Evolutionary conservation across 1,140 invertebrate genomes (phyloP).

Genomic region (Brachionus paranguensis): DNA sequence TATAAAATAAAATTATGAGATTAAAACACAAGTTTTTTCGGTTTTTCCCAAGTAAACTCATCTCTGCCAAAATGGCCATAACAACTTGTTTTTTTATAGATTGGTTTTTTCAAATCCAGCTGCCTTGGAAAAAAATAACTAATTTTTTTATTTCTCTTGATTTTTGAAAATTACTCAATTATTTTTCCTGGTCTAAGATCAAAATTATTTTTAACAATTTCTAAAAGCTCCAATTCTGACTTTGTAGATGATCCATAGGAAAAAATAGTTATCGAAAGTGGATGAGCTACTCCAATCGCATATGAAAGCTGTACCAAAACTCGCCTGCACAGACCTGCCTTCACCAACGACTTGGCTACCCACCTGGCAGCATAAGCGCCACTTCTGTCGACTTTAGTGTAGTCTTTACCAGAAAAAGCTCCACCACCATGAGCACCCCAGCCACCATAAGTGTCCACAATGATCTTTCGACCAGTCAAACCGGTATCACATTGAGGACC

Average conservation of each 20-base stretch:
- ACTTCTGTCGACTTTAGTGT: conserved; percentile 91
- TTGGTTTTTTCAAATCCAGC: conserved; percentile 83
- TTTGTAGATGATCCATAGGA: conserved; percentile 90
- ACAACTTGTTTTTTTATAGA: conserved; percentile 91
- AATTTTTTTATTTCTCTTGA: not conserved
- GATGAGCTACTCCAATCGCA: conserved; percentile 89
- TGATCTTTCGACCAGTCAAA: conserved; percentile 91
- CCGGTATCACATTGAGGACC: conserved; percentile 91
- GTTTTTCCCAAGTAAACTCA: conserved; percentile 92
- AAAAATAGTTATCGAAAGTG: conserved; percentile 88
- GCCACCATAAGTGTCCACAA: conserved; percentile 94
- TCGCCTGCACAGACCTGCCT: conserved; percentile 76
- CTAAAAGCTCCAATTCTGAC: conserved; percentile 77
- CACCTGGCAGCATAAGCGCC: conserved; percentile 92
- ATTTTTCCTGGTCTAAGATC: conserved; percentile 94
- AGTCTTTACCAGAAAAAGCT: conserved; percentile 91
- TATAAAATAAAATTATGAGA: not conserved
- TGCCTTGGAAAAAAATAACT: conserved; percentile 66
- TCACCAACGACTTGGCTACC: conserved; percentile 89
- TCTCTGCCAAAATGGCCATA: conserved; percentile 97
- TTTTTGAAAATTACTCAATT: conserved; percentile 68
- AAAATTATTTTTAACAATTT: conserved; percentile 93
- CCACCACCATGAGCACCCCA: conserved; percentile 96
- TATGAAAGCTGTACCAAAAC: conserved; percentile 81
- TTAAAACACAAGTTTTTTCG: conserved; percentile 69